Evolutionary conservation across 2,113 vertebrate species (phyloP).

Genomic region (Phalacrocorax pelagicus): DNA sequence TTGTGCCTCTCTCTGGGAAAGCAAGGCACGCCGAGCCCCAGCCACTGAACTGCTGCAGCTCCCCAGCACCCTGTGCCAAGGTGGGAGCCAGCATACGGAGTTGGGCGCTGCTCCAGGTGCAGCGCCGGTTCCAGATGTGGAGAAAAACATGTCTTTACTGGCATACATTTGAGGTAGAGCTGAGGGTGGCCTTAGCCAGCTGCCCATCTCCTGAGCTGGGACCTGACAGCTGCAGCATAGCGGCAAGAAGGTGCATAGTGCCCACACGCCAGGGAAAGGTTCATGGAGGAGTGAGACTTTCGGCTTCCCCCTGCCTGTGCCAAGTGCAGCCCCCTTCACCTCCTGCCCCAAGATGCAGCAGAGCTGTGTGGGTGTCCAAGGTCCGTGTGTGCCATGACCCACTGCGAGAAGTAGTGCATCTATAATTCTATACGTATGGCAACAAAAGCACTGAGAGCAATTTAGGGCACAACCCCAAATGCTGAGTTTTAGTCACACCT

Average conservation of each 20-base stretch:
- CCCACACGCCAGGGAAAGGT: rapidly evolving
- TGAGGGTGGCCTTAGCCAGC: not conserved
- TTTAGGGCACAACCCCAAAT: rapidly evolving
- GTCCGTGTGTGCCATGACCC: rapidly evolving
- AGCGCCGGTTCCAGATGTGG: not conserved
- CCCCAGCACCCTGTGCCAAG: not conserved
- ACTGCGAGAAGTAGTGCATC: not conserved
- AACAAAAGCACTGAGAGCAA: not conserved
- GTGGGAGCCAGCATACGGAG: rapidly evolving
- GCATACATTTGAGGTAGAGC: not conserved
- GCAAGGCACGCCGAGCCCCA: not conserved
- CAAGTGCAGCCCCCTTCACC: not conserved
- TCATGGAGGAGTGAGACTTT: not conserved
- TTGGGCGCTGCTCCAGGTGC: not conserved
- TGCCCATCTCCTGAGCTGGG: not conserved
- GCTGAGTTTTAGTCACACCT: not conserved
- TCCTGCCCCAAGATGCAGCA: not conserved
- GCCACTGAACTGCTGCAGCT: not conserved
- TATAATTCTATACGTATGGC: not conserved
- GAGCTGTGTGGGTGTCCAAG: not conserved
- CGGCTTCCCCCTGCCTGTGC: not conserved
- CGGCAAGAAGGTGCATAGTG: rapidly evolving
- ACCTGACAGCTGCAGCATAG: rapidly evolving
- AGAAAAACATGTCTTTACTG: not conserved
- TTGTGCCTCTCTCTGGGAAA: not conserved